Evolutionary conservation across 2,797 vertebrate genomes (phyloP), one percentile per base, ranked within the genome.

Genomic region (Xenentodon cancila): DNA sequence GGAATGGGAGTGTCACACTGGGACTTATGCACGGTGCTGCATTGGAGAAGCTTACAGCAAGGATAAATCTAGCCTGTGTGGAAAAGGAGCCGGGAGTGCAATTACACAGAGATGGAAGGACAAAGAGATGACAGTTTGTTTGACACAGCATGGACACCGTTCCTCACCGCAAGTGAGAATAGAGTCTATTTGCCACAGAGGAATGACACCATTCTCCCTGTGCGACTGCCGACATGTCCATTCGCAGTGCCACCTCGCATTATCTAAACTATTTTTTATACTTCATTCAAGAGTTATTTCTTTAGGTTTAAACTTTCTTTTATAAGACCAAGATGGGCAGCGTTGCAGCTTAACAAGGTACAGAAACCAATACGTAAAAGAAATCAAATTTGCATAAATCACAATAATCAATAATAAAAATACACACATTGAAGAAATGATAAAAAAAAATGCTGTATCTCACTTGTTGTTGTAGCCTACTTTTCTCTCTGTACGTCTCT

Each of bases 81-180:
- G 1, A 74, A 82, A 68, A 78, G 52, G 58, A 78, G 53, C 54
- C 54, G 71, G 68, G 68, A 52, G 73, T 70, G 70, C 72, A 81
- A 83, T 81, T 79, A 82, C 65, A 61, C 55, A 71, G 59, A 88
- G 64, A 75, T 16, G 4, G 40, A 77, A 58, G 48, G 53, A 84
- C 72, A 88, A 77, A 74, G 57, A 63, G 43, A 73, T 25, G 32
- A 61, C 77, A 77, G 61, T 84, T 70, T 75, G 76, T 75, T 70
- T 80, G 66, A 64, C 69, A 73, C 73, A 75, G 71, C 71, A 75
- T 80, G 73, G 67, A 70, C 67, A 61, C 60, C 25, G 25, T 16
- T 58, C 57, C 70, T 71, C 68, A 56, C 71, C n/a, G 16, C 62
- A 58, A 56, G 66, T 53, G 73, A 82, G 55, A 84, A 74, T 61